phyloP scores from a whole-genome alignment of 2,888 invertebrate genomes.

The Thymelicus lineola region DNA sequence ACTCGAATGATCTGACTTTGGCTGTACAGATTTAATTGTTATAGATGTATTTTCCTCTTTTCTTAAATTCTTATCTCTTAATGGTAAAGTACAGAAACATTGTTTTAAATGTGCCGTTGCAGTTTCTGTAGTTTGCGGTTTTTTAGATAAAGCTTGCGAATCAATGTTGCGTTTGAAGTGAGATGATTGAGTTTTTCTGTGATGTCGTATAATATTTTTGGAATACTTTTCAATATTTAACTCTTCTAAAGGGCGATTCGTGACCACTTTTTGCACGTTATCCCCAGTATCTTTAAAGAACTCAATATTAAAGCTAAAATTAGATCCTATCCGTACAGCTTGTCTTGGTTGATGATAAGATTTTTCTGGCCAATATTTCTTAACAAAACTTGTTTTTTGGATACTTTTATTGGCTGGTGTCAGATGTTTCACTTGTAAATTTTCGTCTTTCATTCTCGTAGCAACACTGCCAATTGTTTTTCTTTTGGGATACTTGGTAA shows the following conservation, averaged over 20 bases:
- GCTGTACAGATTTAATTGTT: neutral
- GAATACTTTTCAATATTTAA: neutral
- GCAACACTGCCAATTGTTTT: slow-evolving; percentile 18
- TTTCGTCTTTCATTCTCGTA: slow-evolving; percentile 1
- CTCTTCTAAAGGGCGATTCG: neutral
- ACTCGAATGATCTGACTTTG: neutral
- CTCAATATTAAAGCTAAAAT: slow-evolving; percentile 47
- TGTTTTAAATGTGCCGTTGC: slow-evolving; percentile 7
- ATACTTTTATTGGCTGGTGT: neutral
- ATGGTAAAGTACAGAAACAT: slow-evolving; percentile 25
- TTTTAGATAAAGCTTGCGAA: slow-evolving; percentile 1
- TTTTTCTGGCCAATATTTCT: slow-evolving; percentile 27
- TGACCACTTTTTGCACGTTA: neutral
- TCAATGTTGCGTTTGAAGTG: neutral
- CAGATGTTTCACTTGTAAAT: neutral
- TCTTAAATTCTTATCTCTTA: slow-evolving; percentile 1
- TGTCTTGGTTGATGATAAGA: slow-evolving; percentile 32
- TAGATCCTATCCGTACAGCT: slow-evolving; percentile 45
- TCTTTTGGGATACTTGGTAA: slow-evolving; percentile 9
- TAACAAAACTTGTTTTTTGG: slow-evolving; percentile 13
- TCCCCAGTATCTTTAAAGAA: slow-evolving; percentile 42
- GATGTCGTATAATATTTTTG: neutral
- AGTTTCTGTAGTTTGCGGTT: neutral
- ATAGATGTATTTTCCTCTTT: neutral
- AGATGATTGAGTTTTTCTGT: neutral